phyloP scores from a whole-genome alignment of 2,888 invertebrate species.

The Melolontha melolontha region DNA sequence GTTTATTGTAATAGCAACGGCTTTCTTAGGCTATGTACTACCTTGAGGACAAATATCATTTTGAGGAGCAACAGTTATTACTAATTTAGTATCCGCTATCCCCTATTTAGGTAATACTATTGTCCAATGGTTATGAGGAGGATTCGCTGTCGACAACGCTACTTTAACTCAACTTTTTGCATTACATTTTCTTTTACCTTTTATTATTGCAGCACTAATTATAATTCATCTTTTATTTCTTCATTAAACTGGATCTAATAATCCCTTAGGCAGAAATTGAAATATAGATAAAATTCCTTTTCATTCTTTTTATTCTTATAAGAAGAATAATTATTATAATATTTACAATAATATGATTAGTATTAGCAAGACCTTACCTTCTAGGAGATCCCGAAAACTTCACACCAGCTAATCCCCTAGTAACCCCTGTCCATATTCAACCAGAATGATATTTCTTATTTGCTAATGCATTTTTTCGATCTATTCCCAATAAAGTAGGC shows the following conservation, averaged over 20 bases:
- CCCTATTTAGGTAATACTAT: slow-evolving; percentile 74
- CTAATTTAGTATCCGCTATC: slow-evolving; percentile 77
- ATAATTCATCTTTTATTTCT: slow-evolving; percentile 75
- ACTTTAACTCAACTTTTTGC: slow-evolving; percentile 83
- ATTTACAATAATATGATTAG: slow-evolving; percentile 68
- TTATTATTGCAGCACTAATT: slow-evolving; percentile 72
- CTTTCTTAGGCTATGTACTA: slow-evolving; percentile 82
- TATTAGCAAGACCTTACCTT: slow-evolving; percentile 70
- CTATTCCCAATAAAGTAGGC: slow-evolving; percentile 84
- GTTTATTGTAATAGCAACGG: slow-evolving; percentile 77
- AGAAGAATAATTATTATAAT: slow-evolving; percentile 73
- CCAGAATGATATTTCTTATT: slow-evolving; percentile 89
- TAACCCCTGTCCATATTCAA: slow-evolving; percentile 81
- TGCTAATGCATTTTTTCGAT: slow-evolving; percentile 84
- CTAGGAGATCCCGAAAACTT: slow-evolving; percentile 82
- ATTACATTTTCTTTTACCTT: slow-evolving; percentile 78
- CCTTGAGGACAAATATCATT: slow-evolving; percentile 87
- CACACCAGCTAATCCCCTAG: slow-evolving; percentile 75
- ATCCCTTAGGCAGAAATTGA: slow-evolving; percentile 74
- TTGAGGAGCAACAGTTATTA: slow-evolving; percentile 87
- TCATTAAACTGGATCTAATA: slow-evolving; percentile 77
- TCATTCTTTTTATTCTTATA: slow-evolving; percentile 72
- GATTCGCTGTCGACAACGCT: slow-evolving; percentile 79
- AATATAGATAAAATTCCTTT: slow-evolving; percentile 78
- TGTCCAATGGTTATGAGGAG: slow-evolving; percentile 82